Base-by-base conservation (phyloP, 1,140 invertebrate genomes). In the Heliconius eleuchia region DNA sequence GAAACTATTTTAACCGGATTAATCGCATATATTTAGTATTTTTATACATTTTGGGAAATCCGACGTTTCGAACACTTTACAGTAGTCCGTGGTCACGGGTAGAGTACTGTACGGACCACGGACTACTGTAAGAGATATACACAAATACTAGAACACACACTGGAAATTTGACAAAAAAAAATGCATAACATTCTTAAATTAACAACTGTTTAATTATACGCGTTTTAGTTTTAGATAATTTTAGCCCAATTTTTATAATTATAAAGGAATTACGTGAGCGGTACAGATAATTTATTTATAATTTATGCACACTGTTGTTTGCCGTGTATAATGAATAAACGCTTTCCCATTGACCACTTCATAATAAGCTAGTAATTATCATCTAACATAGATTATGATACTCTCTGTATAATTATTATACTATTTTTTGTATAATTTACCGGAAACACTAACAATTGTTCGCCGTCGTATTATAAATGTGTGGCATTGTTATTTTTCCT, bases 391-490 rank as follows among this genome's bases (percentile, higher is more conserved):
- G 84, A 90, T 92, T 92, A 90, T 90, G 84, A 90, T 86, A 86
- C 82, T 81, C 80, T 83, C 83, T 89, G 88, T 46, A 46, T 46
- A 46, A 92, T 92, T 91, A 88, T 89, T 92, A 23, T 23, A 23
- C 23, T 23, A 23, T 89, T 90, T 93, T 93, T 92, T 90, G 89
- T 92, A 94, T 91, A 90, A 92, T 91, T 91, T 83, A 85, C 88
- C 91, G 92, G 92, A 94, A 92, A 87, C 86, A 80, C 85, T 83
- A 86, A 93, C 91, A 91, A 94, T 90, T 86, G 92, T 81, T 60
- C 80, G 74, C 83, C 81, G 83, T 85, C 84, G 86, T 89, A 89
- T 88, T 86, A 88, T 91, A 88, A 88, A 87, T 74, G 80, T 83
- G 82, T 78, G 84, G 90, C 89, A 90, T 94, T 94, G 92, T 94